phyloP scores from a whole-genome alignment of 2,888 invertebrate genomes.

The Hemithea aestivaria region DNA sequence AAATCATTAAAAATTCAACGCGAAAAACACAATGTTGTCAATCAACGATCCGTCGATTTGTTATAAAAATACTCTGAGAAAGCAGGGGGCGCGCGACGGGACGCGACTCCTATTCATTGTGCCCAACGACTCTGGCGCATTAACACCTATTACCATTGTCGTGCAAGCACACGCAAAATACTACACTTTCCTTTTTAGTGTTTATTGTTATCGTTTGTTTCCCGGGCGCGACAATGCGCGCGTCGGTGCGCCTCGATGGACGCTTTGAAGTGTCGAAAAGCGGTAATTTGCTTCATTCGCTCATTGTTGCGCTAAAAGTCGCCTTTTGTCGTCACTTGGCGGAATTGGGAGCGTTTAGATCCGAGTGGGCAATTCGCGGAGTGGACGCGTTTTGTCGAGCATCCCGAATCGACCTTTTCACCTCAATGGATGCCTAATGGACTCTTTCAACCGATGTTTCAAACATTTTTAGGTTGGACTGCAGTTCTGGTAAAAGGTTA shows the following conservation, averaged over 20 bases:
- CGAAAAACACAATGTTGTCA: slow-evolving; percentile 58
- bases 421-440: slow-evolving; percentile 34
- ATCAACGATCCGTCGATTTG: slow-evolving; percentile 65
- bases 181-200: slow-evolving; percentile 76
- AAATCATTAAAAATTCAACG: slow-evolving; percentile 49
- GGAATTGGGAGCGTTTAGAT: slow-evolving; percentile 77
- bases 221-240: slow-evolving; percentile 67
- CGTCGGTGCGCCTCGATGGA: slow-evolving; percentile 63
- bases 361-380: slow-evolving; percentile 69
- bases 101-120: slow-evolving; percentile 46
- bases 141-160: slow-evolving; percentile 75
- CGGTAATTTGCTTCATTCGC: slow-evolving; percentile 75
- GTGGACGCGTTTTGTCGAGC: slow-evolving; percentile 57
- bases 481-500: slow-evolving; percentile 12
- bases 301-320: slow-evolving; percentile 76
- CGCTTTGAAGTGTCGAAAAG: slow-evolving; percentile 74
- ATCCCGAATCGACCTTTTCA: slow-evolving; percentile 26
- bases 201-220: slow-evolving; percentile 78
- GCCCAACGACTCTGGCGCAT: slow-evolving; percentile 65
- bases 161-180: slow-evolving; percentile 63
- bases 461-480: slow-evolving; percentile 24
- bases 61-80: slow-evolving; percentile 59
- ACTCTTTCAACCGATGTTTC: slow-evolving; percentile 27
- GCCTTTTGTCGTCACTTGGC: slow-evolving; percentile 72
- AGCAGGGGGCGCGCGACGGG: slow-evolving; percentile 31